Evolutionary conservation across 1,140 invertebrate species (phyloP).

Genomic region (Eurytemora carolleeae): DNA sequence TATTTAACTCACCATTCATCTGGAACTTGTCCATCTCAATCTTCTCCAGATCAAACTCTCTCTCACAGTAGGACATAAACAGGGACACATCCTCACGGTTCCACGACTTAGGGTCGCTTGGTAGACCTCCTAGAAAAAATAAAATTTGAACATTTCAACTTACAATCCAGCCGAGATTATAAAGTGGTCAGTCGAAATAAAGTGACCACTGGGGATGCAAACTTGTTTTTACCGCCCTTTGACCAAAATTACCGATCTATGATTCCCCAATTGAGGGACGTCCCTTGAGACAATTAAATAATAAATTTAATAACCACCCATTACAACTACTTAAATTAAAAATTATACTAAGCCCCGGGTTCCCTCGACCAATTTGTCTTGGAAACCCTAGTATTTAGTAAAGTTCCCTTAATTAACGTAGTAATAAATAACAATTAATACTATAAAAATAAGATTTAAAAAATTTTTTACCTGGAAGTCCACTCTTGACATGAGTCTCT

Average conservation of each 20-base stretch:
- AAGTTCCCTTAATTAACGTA: too few species aligned
- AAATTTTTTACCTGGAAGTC: slow-evolving; percentile 43
- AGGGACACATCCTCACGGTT: slow-evolving; percentile 65
- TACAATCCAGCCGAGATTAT: slow-evolving; percentile 4
- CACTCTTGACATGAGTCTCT: slow-evolving; percentile 53
- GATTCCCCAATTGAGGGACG: not conserved
- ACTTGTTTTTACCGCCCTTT: not conserved
- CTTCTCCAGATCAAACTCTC: slow-evolving; percentile 72
- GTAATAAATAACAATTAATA: too few species aligned
- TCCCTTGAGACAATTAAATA: too few species aligned
- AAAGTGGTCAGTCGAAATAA: not conserved
- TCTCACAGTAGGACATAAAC: slow-evolving; percentile 74
- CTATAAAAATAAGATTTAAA: too few species aligned
- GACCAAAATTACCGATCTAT: too few species aligned
- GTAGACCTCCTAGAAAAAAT: slow-evolving; percentile 7
- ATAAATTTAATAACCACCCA: too few species aligned
- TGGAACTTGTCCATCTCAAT: slow-evolving; percentile 85
- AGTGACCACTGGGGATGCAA: slow-evolving; percentile 6
- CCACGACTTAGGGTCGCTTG: slow-evolving; percentile 62
- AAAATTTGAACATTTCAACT: slow-evolving; percentile 16
- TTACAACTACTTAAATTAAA: too few species aligned
- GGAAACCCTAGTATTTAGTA: too few species aligned
- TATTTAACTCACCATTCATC: slow-evolving; percentile 83
- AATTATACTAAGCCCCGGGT: too few species aligned
- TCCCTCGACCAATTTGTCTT: too few species aligned